These are phyloP conservation scores for Caenorhabditis sp. DNA, from an alignment of 2,888 invertebrate species.

Conservation along the genomic window DNA sequence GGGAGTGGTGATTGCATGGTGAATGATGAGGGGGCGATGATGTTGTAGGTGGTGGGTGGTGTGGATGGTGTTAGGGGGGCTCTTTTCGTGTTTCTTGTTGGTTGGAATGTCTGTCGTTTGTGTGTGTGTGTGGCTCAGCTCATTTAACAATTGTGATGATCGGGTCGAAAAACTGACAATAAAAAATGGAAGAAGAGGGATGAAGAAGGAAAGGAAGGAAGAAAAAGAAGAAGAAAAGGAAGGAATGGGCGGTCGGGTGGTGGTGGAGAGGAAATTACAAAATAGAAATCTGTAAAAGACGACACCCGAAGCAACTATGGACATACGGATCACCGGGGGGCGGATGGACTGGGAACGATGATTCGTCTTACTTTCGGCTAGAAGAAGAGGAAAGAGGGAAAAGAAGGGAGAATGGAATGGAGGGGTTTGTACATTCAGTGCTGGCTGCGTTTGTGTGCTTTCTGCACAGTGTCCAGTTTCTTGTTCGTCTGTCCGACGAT, in stretches of 20 bases:
- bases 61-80: conserved; percentile 17
- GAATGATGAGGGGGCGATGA: conserved; percentile 39
- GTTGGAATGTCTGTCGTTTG: conserved; percentile 50
- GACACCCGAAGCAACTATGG: conserved; percentile 57
- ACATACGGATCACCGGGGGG: conserved; percentile 57
- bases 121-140: conserved; percentile 57
- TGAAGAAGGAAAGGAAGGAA: conserved; percentile 9
- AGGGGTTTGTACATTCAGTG: conserved; percentile 63
- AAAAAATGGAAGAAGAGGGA: conserved; percentile 28
- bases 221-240: conserved; percentile 4
- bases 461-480: conserved; percentile 83
- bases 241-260: conserved; percentile 15
- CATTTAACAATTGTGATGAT: conserved; percentile 61
- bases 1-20: conserved; percentile 16
- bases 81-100: conserved; percentile 51
- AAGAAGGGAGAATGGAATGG: conserved; percentile 14
- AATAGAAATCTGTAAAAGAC: conserved; percentile 54
- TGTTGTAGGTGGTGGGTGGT: conserved; percentile 8
- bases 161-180: conserved; percentile 59
- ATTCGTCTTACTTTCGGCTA: conserved; percentile 45
- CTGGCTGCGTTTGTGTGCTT: conserved; percentile 82
- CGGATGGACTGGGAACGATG: conserved; percentile 42
- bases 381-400: neutral
- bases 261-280: conserved; percentile 30
- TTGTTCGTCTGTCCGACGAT: conserved; percentile 82